Base-by-base conservation (phyloP, 2,888 invertebrate genomes). In the Coelinius sp. region DNA sequence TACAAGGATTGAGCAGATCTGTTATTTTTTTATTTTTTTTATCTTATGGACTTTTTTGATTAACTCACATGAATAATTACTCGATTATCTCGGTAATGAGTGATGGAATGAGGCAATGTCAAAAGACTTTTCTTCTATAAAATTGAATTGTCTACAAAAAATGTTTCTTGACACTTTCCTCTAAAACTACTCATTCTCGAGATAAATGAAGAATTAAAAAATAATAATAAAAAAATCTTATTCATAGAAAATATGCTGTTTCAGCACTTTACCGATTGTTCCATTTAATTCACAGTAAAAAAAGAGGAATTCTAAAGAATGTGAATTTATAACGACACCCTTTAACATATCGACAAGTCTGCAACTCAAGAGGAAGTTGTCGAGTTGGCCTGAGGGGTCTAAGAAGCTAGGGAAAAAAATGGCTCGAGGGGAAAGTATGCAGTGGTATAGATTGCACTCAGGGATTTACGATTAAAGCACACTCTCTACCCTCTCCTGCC, bases 381-480 rank as follows among this genome's bases (percentile, higher is more conserved):
- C 17, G 17, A 59, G 59, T 31, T 59, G 10, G 10, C 59, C 25
- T 31, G 17, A 22, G 59, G 27, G 56, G 20, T 59, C 35, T 59
- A 31, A 31, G 41, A 31, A 59, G 59, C 56, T 25, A 22, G 59
- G 59, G 3, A 59, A 66, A 59, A 66, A 59, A 56, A 27, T 59
- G 17, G 8, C 59, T 59, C 17, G 59, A 65, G 20, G 64, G 53
- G 67, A 44, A 38, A 22, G 41, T 17, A 52, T 38, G 52, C 53
- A 49, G 64, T 38, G 25, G 44, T 73, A 74, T 74, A 65, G 74
- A 74, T 74, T 74, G 35, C 59, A 31, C 17, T 64, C 68, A 41
- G 71, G 71, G 71, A 74, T 74, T 74, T 74, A 74, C 68, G 74
- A 73, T 73, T 73, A 67, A 73, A 31, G 56, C 71, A 38, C 24